Percentiles rank a stretch among this genome's conserved stretches.
phyloP scores from a whole-genome alignment of 2,113 vertebrate species.

The Pholis gunnellus region DNA sequence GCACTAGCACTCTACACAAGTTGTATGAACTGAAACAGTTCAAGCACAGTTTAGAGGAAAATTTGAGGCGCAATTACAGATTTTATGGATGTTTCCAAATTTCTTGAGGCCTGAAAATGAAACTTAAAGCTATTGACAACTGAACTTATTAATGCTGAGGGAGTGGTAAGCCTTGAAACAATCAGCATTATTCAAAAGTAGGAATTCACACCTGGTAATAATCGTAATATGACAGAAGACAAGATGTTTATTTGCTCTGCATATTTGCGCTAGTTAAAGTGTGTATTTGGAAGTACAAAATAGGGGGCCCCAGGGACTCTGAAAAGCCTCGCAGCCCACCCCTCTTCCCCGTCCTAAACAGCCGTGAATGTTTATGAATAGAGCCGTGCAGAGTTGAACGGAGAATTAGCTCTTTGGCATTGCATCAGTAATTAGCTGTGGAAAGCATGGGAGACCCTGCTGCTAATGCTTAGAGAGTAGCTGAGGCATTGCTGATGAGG shows the following conservation, averaged over 20 bases:
- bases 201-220: constrained; percentile 56
- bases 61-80: constrained; percentile 1
- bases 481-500: constrained; percentile 94
- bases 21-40: background rate
- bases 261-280: constrained; percentile 72
- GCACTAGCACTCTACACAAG: background rate
- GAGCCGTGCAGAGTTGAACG: constrained; percentile 89
- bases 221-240: constrained; percentile 77
- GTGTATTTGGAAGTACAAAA: constrained; percentile 77
- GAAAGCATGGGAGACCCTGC: constrained; percentile 92
- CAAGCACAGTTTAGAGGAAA: background rate
- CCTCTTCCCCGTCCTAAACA: constrained; percentile 75
- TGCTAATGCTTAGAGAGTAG: constrained; percentile 91
- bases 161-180: constrained; percentile 14
- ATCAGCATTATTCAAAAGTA: constrained; percentile 17
- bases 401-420: constrained; percentile 92
- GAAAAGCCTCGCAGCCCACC: constrained; percentile 73
- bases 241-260: constrained; percentile 74
- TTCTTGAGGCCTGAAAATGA: background rate
- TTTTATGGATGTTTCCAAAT: constrained; percentile 2
- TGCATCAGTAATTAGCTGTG: constrained; percentile 95
- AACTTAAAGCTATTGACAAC: constrained; percentile 21
- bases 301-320: constrained; percentile 69
- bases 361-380: constrained; percentile 87
- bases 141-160: constrained; percentile 19